Evolutionary conservation across 1,140 invertebrate species (phyloP), one percentile per base, ranked within the genome.

Genomic region (Aphis gossypii): DNA sequence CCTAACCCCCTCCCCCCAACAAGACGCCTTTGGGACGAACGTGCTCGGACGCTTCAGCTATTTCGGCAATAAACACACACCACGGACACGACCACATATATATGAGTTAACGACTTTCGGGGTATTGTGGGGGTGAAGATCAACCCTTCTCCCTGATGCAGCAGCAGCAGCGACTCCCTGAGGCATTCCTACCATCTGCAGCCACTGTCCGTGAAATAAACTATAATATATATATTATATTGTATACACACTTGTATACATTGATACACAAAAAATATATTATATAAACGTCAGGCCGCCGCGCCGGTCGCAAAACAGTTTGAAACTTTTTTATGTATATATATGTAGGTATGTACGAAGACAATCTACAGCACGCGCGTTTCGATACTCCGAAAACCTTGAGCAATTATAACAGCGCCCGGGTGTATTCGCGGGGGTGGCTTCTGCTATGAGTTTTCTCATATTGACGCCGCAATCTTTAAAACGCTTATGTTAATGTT

Each of bases 41-140:
- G 88, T 89, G 88, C 88, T 89, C 88, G 88, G 88, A 89, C 51
- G 48, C n/a, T 56, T 48, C 88, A 35, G 48, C 51, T 56, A 89
- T 89, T 89, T 56, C 35, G 35, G 56, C 23, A 89, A 89, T 89
- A 89, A 89, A 89, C 88, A 89, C 88, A n/a, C 60, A 76, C 60
- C 60, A n/a, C 88, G 88, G 88, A 89, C 88, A 89, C 51, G 88
- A 89, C 88, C 88, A 54, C 88, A 89, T n/a, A 76, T 76, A 76
- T 76, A 76, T 76, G 35, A 89, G 88, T 89, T 89, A 89, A 89
- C 51, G 88, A 89, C 51, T 89, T 54, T 11, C 46, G 9, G n/a
- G 23, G 38, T 68, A 68, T 68, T 35, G 46, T 7, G 21, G n/a
- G 87, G 14, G 44, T 25, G 44, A 46, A 20, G 48, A 89, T 20